phyloP scores from a whole-genome alignment of 92 coral and sea anemone genomes.

The Palythoa caribaeorum region DNA sequence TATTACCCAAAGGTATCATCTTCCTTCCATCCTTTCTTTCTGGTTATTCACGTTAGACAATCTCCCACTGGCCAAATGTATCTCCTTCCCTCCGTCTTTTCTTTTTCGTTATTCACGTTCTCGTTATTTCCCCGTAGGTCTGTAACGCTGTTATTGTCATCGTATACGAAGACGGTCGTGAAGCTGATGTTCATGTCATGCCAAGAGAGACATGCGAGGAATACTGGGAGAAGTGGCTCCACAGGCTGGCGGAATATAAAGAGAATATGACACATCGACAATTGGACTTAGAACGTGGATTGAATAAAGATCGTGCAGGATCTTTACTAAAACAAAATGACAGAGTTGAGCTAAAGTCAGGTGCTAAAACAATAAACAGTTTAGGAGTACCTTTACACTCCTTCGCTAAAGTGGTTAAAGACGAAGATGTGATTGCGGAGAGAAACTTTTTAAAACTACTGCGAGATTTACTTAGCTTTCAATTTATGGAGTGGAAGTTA shows the following conservation, averaged over 20 bases:
- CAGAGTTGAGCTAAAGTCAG: not conserved
- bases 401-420: constrained; percentile 71
- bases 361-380: constrained; percentile 53
- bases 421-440: constrained; percentile 70
- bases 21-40: not conserved
- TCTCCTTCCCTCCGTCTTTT: not conserved
- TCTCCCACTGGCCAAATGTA: not conserved
- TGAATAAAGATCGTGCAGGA: not conserved
- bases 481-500: constrained; percentile 1
- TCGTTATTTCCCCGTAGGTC: constrained; percentile 49
- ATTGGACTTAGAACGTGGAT: not conserved
- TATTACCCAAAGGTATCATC: not conserved
- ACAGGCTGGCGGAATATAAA: constrained; percentile 78
- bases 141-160: constrained; percentile 81
- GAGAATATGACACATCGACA: constrained; percentile 41
- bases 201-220: constrained; percentile 70
- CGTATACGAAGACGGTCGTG: constrained; percentile 89
- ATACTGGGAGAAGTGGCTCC: constrained; percentile 90
- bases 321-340: not conserved
- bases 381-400: constrained; percentile 59
- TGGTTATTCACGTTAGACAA: not conserved
- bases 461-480: not conserved
- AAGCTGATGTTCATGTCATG: constrained; percentile 85
- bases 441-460: not conserved
- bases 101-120: not conserved